Conservation (phyloP, 2,113 vertebrate species). For the Pseudolaguvia tuberculata region DNA sequence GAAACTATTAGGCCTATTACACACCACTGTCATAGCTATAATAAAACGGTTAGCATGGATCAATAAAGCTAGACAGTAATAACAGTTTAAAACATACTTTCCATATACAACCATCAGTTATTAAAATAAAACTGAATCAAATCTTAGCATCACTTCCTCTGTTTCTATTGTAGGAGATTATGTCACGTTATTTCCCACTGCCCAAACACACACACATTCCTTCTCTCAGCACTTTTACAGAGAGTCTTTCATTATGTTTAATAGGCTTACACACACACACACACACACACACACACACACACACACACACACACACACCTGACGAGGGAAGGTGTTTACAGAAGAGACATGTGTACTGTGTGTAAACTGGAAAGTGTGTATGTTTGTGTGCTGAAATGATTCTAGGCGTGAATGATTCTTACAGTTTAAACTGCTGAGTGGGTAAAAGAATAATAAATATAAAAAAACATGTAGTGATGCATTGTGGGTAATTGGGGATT, state of each 20-base stretch:
- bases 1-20: no score
- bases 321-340: not conserved
- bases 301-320: not conserved
- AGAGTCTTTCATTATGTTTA: conserved; percentile 3
- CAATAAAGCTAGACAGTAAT: not conserved
- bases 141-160: not conserved
- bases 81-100: no score
- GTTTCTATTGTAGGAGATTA: no score
- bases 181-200: no score
- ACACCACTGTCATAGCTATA: no score
- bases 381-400: no score
- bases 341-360: not conserved
- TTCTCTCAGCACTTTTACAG: not conserved
- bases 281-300: no score
- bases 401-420: not conserved
- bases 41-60: not conserved
- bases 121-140: no score
- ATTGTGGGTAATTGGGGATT: not conserved
- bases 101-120: no score
- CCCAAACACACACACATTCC: not conserved
- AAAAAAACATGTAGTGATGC: not conserved
- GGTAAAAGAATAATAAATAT: not conserved
- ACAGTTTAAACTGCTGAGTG: no score
- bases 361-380: not conserved
- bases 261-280: no score